A percentile compares a stretch with the other conserved stretches of the same genome.
Conservation (phyloP, 2,888 invertebrate species). For the Caenorhabditis sp. region DNA sequence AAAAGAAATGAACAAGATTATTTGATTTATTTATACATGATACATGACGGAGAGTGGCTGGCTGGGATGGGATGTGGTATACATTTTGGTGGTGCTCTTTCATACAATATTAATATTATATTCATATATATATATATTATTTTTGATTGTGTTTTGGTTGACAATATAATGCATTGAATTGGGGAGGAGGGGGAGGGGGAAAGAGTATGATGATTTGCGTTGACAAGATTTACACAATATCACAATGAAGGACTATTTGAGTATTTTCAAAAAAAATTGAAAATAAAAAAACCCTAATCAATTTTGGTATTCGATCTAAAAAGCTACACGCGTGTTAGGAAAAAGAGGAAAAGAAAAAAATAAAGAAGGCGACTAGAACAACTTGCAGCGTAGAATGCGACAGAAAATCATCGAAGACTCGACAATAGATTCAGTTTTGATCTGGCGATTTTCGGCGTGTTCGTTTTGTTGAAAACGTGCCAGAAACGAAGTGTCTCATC, state of each 20-base stretch:
- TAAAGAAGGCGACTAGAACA: too few relatives aligned
- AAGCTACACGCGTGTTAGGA: not conserved
- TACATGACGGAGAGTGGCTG: not conserved
- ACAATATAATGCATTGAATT: too few relatives aligned
- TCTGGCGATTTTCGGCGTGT: conserved; percentile 41
- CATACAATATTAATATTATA: not conserved
- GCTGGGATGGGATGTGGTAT: too few relatives aligned
- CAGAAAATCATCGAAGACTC: conserved; percentile 41
- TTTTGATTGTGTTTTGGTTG: not conserved
- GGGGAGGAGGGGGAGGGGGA: too few relatives aligned
- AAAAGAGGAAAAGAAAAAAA: not conserved
- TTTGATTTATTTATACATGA: not conserved
- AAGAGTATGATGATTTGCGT: too few relatives aligned
- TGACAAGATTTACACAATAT: conserved; percentile 1
- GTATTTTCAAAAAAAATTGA: not conserved
- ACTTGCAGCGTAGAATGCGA: too few relatives aligned
- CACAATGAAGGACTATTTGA: not conserved
- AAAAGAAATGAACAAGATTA: not conserved
- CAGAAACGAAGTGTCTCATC: conserved; percentile 97
- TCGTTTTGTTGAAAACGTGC: conserved; percentile 93
- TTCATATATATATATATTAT: not conserved
- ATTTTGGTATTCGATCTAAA: not conserved
- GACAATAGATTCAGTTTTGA: conserved; percentile 54
- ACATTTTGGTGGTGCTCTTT: not conserved
- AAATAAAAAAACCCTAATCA: not conserved